Conservation (phyloP, 1,140 invertebrate genomes). For the Drosophila prosaltans region DNA sequence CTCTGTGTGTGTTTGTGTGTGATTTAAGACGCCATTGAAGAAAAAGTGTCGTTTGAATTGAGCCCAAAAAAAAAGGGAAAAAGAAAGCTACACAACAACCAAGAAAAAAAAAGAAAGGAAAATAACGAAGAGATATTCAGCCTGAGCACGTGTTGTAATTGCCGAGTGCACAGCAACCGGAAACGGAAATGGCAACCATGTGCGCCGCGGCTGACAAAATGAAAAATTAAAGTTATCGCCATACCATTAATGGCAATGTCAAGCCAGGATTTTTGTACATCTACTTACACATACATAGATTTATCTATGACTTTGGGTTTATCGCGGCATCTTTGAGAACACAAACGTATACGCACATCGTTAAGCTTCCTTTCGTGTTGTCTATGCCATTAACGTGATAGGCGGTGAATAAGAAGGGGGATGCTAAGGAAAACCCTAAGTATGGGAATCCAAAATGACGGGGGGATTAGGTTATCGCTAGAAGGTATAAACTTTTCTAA, state of each 20-base stretch:
- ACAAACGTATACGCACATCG: constrained; percentile 28
- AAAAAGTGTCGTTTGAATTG: constrained; percentile 55
- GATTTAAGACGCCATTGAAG: constrained; percentile 54
- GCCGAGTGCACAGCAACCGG: constrained; percentile 60
- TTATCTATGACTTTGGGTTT: constrained; percentile 30
- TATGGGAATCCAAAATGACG: background rate
- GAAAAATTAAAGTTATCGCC: constrained; percentile 75
- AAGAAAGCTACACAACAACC: constrained; percentile 23
- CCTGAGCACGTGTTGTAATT: constrained; percentile 75
- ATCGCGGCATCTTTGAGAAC: constrained; percentile 47
- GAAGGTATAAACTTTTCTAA: background rate
- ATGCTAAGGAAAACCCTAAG: background rate
- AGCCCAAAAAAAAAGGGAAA: constrained; percentile 36
- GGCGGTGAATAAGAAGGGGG: background rate
- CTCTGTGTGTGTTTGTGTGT: constrained; percentile 32
- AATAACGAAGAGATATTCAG: constrained; percentile 24
- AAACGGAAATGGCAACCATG: constrained; percentile 64
- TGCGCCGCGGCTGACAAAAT: constrained; percentile 52
- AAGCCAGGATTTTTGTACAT: constrained; percentile 23
- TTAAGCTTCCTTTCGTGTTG: constrained; percentile 40
- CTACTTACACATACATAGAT: background rate
- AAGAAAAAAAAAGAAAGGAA: constrained; percentile 15
- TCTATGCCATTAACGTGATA: constrained; percentile 36
- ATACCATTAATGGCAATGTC: constrained; percentile 57
- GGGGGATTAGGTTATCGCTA: background rate